phyloP scores from a whole-genome alignment of 2,888 invertebrate species.

The Notodonta ziczac region DNA sequence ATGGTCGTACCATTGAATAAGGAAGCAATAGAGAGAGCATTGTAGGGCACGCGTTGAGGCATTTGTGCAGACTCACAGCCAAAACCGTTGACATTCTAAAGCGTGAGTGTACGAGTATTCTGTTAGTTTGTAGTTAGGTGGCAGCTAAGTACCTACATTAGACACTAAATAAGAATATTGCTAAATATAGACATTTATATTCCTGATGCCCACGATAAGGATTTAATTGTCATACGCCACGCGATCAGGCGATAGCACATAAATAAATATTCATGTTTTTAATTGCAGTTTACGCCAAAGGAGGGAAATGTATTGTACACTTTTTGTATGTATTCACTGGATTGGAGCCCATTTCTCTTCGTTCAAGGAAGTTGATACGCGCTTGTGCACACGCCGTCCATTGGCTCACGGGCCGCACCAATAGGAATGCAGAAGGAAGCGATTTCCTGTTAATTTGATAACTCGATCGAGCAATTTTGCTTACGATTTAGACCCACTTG shows the following conservation, averaged over 20 bases:
- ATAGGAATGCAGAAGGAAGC: constrained; percentile 4
- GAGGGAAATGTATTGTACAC: background rate
- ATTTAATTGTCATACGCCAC: background rate
- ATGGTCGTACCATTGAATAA: no score
- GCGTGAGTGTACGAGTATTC: no score
- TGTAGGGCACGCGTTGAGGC: no score
- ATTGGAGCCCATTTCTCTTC: background rate
- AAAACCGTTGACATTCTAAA: no score
- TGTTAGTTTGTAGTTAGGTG: no score
- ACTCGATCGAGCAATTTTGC: background rate
- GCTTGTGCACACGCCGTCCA: background rate
- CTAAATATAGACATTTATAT: background rate
- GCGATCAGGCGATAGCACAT: background rate
- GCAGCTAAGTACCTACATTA: no score
- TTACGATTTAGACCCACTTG: background rate
- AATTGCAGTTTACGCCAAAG: background rate
- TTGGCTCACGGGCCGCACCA: background rate
- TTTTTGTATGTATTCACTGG: constrained; percentile 1
- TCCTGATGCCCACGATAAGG: background rate
- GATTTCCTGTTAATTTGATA: constrained; percentile 6
- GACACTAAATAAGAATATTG: background rate
- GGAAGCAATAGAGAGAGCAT: no score
- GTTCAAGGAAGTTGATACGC: constrained; percentile 8
- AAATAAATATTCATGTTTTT: background rate
- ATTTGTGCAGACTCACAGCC: no score